Evolutionary conservation across 1,140 invertebrate genomes (phyloP), one percentile per base, ranked within the genome.

Genomic region (Galleria mellonella): DNA sequence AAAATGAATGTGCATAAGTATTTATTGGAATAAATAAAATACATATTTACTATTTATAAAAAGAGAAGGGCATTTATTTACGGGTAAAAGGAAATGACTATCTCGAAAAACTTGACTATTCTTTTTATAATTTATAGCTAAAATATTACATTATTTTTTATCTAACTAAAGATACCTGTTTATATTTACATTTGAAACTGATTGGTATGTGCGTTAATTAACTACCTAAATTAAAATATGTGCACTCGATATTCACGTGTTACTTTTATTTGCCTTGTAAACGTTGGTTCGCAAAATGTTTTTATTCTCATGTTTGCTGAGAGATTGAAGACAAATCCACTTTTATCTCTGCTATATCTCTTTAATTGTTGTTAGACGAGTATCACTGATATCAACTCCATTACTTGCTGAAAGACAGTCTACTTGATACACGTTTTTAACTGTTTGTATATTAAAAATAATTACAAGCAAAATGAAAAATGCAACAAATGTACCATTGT

Each of bases 241-340:
- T 28, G 51, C 55, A 67, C 54, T 44, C 43, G 28, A 27, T 43
- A 32, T 49, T 49, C 37, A 50, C 32, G 27, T n/a, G 3, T 43
- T 43, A 43, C 32, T 43, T 43, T 43, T 43, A 43, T 43, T 43
- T 43, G 14, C 30, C 17, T 23, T 23, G 17, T 23, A 23, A 23
- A 23, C 17, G 17, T 23, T 6, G 6, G 2, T 23, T 23, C 17
- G 17, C 17, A 6, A 23, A 23, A 23, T 23, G 17, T 23, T 37
- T 17, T 37, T 37, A 13, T 37, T 13, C 33, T 36, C 23, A 9
- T 82, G 53, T 83, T 83, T 79, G 60, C 60, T 31, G 12, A 62
- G 49, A 68, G 72, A 76, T 78, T 69, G 59, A 62, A 56, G 46
- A 44, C 51, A 74, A 73, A 75, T 82, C 70, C 70, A 54, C 47